Base-by-base conservation (phyloP, 2,888 invertebrate species). In the Notodonta dromedarius region DNA sequence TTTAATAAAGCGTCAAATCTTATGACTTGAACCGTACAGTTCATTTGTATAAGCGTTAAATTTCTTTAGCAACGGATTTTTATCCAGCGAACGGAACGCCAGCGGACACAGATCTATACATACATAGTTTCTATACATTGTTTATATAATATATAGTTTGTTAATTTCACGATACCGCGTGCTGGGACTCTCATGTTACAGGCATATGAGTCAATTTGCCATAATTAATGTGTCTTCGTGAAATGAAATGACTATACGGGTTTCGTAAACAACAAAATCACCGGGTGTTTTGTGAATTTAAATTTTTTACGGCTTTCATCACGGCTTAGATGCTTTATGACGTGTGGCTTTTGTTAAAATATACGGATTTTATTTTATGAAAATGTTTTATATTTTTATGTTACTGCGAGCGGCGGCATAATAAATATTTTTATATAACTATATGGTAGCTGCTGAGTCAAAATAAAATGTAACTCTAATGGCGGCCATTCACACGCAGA, bases 1-100 rank as follows among this genome's bases (percentile, higher is more conserved):
- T 4, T 0, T 7, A 35, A 35, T 35, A 7, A 35, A 35, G 35
- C 35, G 7, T 35, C 4, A 7, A 6, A 7, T 58, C 59, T 57
- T 11, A 3, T 56, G 58, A 67, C 66, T 71, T 68, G 57, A 13
- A 50, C 58, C 67, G 50, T 35, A 58, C 42, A 52, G 62, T 59
- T 76, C 69, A 46, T 72, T 75, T 68, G 66, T 65, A 70, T 73
- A 65, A 63, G 60, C 62, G 57, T 74, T 77, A 70, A 70, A 74
- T 70, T 73, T 75, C 66, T 76, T 62, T 61, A 58, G 65, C 60
- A 70, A 71, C 57, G 62, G 66, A 64, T 60, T 67, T 70, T 70
- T 65, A 69, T 67, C 60, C 59, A 48, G 51, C 57, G 56, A 69
- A 64, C 65, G 54, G 50, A 60, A 59, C 57, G 63, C 61, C 57